Percentiles rank a stretch among this genome's conserved stretches.
These are phyloP conservation scores for Teleogryllus occipitalis DNA, from an alignment of 1,140 invertebrate genomes.

Conservation along the genomic window DNA sequence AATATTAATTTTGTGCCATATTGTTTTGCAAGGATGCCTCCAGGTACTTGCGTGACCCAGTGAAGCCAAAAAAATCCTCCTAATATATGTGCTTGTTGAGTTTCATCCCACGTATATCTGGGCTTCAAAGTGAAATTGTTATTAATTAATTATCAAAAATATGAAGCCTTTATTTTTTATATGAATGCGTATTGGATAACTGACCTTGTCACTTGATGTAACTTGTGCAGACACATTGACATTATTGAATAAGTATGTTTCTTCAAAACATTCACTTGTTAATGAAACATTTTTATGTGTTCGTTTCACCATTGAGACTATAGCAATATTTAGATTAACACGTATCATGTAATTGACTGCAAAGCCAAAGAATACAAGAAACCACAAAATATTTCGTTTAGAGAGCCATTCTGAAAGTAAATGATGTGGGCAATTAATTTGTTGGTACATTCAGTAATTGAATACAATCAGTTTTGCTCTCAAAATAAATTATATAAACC, in stretches of 20 bases:
- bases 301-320: constrained; percentile 67
- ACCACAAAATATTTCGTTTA: constrained; percentile 46
- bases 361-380: constrained; percentile 61
- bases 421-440: background rate
- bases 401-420: background rate
- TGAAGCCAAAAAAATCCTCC: constrained; percentile 70
- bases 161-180: background rate
- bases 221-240: background rate
- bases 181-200: background rate
- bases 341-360: constrained; percentile 71
- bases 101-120: constrained; percentile 55
- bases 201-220: background rate
- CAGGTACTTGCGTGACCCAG: constrained; percentile 63
- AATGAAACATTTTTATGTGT: background rate
- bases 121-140: background rate
- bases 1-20: constrained; percentile 65
- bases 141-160: background rate
- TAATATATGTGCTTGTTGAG: constrained; percentile 54
- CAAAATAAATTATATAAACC: too few relatives aligned
- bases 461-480: too few relatives aligned
- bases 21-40: constrained; percentile 57
- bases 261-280: background rate
- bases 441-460: too few relatives aligned
- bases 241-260: background rate
- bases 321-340: constrained; percentile 77